Evolutionary conservation across 2,797 vertebrate genomes (phyloP), one percentile per base, ranked within the genome.

Genomic region (Toxotes lorentzi): DNA sequence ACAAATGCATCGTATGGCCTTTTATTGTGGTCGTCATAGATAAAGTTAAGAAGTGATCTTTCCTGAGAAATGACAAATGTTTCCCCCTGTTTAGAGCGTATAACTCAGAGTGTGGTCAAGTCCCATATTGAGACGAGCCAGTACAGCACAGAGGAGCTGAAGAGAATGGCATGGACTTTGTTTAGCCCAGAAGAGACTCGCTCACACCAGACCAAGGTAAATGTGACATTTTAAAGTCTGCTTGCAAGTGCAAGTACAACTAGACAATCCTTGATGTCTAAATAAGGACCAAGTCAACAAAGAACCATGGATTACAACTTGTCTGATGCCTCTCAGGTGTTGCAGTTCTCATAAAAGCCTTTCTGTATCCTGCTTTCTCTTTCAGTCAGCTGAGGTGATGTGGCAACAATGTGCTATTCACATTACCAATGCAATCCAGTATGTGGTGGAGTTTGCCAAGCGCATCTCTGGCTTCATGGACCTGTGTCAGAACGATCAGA

Each of bases 401-500:
- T 97, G 97, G 97, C 97, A 97, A 82, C 96, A 96, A 80, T 98
- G 97, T 79, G 94, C 97, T 4, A 84, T 95, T 84, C 97, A 97
- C 86, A 94, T 98, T 90, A 97, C 97, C 83, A 97, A 96, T 1
- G 96, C 97, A 89, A 96, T 98, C 92, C 97, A 98, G 94, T 98
- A 97, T 40, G 96, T 98, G 80, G 97, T 98, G 65, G 97, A 98
- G 94, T 98, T 98, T 1, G 97, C 97, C 91, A 98, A 98, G 90
- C 96, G 95, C 80, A 96, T 98, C 85, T 86, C 96, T 0, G 97
- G 97, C 90, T 98, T 98, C 95, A 96, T 98, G 97, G 97, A 98
- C 83, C 95, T 97, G 76, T 96, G 96, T 93, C 97, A 98, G 93
- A 98, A 98, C 0, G 97, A 98, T 92, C 97, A 98, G 92, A 98